These are phyloP conservation scores for Galerucella nymphaeae DNA, from an alignment of 2,888 invertebrate genomes.

Conservation along the genomic window DNA sequence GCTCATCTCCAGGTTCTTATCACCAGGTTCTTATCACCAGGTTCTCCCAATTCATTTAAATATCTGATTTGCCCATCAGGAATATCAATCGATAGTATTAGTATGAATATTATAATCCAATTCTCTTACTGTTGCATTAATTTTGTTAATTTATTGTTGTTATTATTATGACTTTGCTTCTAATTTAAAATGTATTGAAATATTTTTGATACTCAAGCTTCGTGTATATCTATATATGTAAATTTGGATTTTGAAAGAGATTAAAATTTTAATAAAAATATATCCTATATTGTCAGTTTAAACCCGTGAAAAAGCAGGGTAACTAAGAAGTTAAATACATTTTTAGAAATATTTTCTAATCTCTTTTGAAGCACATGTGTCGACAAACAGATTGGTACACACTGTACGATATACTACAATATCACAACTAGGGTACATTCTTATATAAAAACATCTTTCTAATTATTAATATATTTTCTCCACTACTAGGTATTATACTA, in stretches of 20 bases:
- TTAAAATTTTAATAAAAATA: background rate
- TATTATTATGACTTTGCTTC: background rate
- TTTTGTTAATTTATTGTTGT: background rate
- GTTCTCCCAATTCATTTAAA: too few species aligned
- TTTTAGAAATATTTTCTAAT: constrained; percentile 2
- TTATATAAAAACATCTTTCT: too few species aligned
- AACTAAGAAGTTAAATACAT: constrained; percentile 6
- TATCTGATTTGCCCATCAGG: too few species aligned
- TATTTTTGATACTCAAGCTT: constrained; percentile 4
- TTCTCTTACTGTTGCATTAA: too few species aligned
- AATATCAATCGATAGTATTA: too few species aligned
- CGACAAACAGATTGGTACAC: constrained; percentile 5
- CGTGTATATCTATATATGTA: background rate
- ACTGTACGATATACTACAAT: background rate
- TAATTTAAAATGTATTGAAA: background rate
- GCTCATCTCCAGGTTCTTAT: too few species aligned
- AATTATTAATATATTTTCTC: too few species aligned
- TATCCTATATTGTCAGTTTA: background rate
- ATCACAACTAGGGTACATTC: background rate
- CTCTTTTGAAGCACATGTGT: constrained; percentile 10
- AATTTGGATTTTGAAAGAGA: constrained; percentile 6
- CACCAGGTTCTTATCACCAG: too few species aligned
- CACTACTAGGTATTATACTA: too few species aligned
- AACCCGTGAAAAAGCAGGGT: constrained; percentile 16
- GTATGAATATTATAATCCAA: too few species aligned